Evolutionary conservation across 1,140 invertebrate species (phyloP).

Genomic region (Nylanderia fulva): DNA sequence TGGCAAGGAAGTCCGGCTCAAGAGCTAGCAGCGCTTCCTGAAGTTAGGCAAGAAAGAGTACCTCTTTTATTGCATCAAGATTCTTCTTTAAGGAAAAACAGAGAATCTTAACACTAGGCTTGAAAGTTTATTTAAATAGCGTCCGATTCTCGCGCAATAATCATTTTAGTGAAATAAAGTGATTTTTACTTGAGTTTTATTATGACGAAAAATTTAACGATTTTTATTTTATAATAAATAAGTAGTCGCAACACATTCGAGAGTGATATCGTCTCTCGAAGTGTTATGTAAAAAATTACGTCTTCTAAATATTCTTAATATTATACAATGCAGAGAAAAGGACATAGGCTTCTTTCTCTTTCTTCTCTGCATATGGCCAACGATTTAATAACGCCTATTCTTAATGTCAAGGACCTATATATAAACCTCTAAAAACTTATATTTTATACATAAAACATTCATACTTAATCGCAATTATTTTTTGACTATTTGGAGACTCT

Average conservation of each 20-base stretch:
- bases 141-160: constrained; percentile 67
- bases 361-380: constrained; percentile 41
- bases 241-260: constrained; percentile 27
- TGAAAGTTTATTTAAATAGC: constrained; percentile 64
- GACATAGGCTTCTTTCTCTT: not conserved
- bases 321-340: constrained; percentile 11
- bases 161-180: constrained; percentile 73
- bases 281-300: constrained; percentile 50
- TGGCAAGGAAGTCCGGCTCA: constrained; percentile 83
- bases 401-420: constrained; percentile 62
- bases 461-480: constrained; percentile 12
- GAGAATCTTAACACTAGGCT: constrained; percentile 76
- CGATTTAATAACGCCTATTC: constrained; percentile 67
- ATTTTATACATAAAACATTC: constrained; percentile 38
- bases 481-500: constrained; percentile 29
- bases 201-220: constrained; percentile 27
- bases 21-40: constrained; percentile 83
- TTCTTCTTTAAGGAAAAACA: constrained; percentile 80
- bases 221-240: constrained; percentile 65
- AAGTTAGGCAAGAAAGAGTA: constrained; percentile 82
- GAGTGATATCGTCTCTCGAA: constrained; percentile 38
- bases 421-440: too few species aligned
- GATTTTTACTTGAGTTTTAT: constrained; percentile 70
- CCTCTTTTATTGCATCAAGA: constrained; percentile 82
- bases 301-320: constrained; percentile 40